Conservation (phyloP, 2,888 invertebrate genomes). For the Pristionchus entomophagus region DNA sequence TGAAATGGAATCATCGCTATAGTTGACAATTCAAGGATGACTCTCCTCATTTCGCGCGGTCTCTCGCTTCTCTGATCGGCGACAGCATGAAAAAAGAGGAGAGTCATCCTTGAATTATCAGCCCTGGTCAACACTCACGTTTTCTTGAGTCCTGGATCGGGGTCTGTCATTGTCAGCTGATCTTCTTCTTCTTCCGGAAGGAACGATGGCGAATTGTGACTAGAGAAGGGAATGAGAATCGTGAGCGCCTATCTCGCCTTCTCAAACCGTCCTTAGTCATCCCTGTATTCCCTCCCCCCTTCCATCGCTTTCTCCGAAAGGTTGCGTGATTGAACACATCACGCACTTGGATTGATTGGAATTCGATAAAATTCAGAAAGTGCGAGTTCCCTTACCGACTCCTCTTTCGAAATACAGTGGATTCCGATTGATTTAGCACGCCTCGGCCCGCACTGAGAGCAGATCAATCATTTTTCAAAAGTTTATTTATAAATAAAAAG, state of each 20-base stretch:
- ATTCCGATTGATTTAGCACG: neutral
- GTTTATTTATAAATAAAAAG: too few relatives aligned
- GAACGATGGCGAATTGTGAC: neutral
- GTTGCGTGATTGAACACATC: constrained; percentile 27
- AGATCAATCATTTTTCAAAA: neutral
- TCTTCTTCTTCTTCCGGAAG: neutral
- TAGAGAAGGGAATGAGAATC: constrained; percentile 9
- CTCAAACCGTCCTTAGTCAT: constrained; percentile 30
- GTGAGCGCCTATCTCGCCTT: constrained; percentile 7
- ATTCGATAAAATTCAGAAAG: neutral
- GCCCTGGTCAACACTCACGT: neutral
- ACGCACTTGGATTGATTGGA: neutral
- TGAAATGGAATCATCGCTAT: too few relatives aligned
- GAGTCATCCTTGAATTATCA: too few relatives aligned
- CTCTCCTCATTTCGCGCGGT: too few relatives aligned
- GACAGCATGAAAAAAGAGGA: too few relatives aligned
- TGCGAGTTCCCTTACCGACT: neutral
- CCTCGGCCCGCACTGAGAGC: constrained; percentile 1
- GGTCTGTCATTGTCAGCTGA: neutral
- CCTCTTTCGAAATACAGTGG: neutral
- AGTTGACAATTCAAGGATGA: too few relatives aligned
- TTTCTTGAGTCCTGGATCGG: neutral
- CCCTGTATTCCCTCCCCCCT: constrained; percentile 3
- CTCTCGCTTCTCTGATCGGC: too few relatives aligned
- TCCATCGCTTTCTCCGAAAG: neutral